Evolutionary conservation across 2,888 invertebrate genomes (phyloP), one percentile per base, ranked within the genome.

Genomic region (Allygus modestus): DNA sequence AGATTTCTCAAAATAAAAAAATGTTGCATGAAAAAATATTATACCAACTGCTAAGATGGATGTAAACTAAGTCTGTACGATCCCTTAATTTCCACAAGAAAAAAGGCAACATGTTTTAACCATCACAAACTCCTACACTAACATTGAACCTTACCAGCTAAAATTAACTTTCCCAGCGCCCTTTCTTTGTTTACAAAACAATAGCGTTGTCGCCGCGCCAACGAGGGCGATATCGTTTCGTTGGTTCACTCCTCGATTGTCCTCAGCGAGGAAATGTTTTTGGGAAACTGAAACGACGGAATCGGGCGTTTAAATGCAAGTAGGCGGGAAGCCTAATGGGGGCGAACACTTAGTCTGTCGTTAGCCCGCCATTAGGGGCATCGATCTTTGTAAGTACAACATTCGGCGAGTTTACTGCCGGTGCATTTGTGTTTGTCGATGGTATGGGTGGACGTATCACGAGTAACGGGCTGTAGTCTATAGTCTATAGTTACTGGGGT

Each of bases 251-350:
- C 54, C 54, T 54, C 2, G 20, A 54, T 54, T 23, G 54, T 46
- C 46, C 23, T 11, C 46, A 1, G 1, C 65, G 65, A 15, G 23
- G 0, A 28, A 65, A 31, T 31, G 65, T 65, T 65, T 65, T 65
- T 65, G 28, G 65, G 65, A 31, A 65, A 31, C 31, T 65, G 5
- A 11, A n/a, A 54, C 54, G 23, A 2, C 17, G 46, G 37, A 37
- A 37, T 37, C 51, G 58, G 58, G 31, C 65, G 65, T 65, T 65
- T 65, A 65, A 65, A 65, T 65, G 65, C 65, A 23, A 65, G 65
- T 65, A 28, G 65, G 65, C 65, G 65, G 65, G 15, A 11, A 26
- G 65, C 28, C 28, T 65, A 65, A 65, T 65, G 65, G 65, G 26
- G 65, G 65, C 9, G 65, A 28, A 65, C 65, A 65, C 65, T 65